phyloP scores from a whole-genome alignment of 2,888 invertebrate genomes.

The Drosophila macrospina region DNA sequence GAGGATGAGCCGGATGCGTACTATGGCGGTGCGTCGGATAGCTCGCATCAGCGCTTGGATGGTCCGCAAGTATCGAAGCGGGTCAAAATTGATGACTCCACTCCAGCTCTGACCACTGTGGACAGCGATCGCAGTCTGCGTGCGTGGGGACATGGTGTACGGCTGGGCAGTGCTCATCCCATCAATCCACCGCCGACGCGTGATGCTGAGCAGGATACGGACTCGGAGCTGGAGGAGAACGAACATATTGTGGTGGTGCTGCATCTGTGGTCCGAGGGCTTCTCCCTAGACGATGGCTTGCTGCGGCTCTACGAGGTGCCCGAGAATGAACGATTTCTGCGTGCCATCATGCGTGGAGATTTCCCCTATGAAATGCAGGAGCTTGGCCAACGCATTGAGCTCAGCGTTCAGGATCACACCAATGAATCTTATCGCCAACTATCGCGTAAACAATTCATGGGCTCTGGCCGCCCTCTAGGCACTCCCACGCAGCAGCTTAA shows the following conservation, averaged over 20 bases:
- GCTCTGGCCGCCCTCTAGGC: slow-evolving; percentile 51
- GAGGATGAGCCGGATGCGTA: slow-evolving; percentile 24
- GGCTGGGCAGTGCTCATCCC: slow-evolving; percentile 67
- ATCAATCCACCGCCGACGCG: slow-evolving; percentile 56
- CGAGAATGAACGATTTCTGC: slow-evolving; percentile 59
- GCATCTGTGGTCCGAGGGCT: slow-evolving; percentile 70
- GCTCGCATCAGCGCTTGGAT: slow-evolving; percentile 9
- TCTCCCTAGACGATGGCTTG: slow-evolving; percentile 63
- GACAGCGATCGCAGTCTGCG: slow-evolving; percentile 66
- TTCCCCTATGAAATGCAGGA: slow-evolving; percentile 61
- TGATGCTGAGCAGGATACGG: slow-evolving; percentile 33
- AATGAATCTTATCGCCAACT: slow-evolving; percentile 50
- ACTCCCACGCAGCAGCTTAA: not conserved
- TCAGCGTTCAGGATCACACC: slow-evolving; percentile 63
- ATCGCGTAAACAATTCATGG: slow-evolving; percentile 63
- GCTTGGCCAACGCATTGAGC: slow-evolving; percentile 41
- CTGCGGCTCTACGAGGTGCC: slow-evolving; percentile 56
- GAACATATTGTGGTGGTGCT: slow-evolving; percentile 52
- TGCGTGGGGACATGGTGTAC: slow-evolving; percentile 63
- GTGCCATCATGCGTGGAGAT: slow-evolving; percentile 65
- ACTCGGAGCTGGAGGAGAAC: slow-evolving; percentile 41
- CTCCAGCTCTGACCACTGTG: slow-evolving; percentile 65
- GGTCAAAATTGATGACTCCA: slow-evolving; percentile 54
- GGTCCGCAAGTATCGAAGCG: slow-evolving; percentile 24
- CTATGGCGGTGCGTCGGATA: slow-evolving; percentile 37